Base-by-base conservation (phyloP, 2,888 invertebrate species). In the Plagodis dolabraria region DNA sequence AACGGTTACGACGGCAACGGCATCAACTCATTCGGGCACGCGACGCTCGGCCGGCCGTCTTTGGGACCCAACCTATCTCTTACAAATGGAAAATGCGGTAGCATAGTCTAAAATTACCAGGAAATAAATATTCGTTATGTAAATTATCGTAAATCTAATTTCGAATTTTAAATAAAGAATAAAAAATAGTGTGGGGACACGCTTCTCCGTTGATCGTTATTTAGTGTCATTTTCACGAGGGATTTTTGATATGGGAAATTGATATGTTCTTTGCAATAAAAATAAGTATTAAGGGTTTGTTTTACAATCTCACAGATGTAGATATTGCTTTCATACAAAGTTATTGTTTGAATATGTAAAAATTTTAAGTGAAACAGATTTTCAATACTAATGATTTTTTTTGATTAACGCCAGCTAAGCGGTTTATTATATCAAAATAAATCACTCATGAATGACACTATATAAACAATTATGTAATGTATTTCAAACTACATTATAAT, bases 11-110 rank as follows among this genome's bases (percentile, higher is more conserved):
- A 91, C 0, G 47, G 38, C 1, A 67, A 61, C 5, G 74, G 75
- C 0, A 60, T 82, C 0, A 86, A 83, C 33, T 71, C 77, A 0
- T 86, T 82, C 63, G 76, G 79, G 22, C 86, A 86, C 64, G 81
- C 79, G 0, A 87, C 89, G 0, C 59, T 91, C 0, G 87, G 87
- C 0, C 69, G 90, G 45, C 81, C 83, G 0, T 79, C 84, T 0
- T 46, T 85, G 7, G 85, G 79, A 0, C 89, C 85, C 0, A 91
- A 87, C 47, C 57, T 92, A 10, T 90, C 92, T 0, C 63, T 92
- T 44, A 91, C 87, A 7, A 92, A 92, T 59, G 92, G 92, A 0
- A 92, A 92, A 57, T 91, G 92, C 59, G 92, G 91, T 0, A 92
- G 92, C 58, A 88, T 92, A 58, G 92, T 92, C 50, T 92, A 85